Base-by-base conservation (phyloP, 2,888 invertebrate species). In the Julus scandinavius region DNA sequence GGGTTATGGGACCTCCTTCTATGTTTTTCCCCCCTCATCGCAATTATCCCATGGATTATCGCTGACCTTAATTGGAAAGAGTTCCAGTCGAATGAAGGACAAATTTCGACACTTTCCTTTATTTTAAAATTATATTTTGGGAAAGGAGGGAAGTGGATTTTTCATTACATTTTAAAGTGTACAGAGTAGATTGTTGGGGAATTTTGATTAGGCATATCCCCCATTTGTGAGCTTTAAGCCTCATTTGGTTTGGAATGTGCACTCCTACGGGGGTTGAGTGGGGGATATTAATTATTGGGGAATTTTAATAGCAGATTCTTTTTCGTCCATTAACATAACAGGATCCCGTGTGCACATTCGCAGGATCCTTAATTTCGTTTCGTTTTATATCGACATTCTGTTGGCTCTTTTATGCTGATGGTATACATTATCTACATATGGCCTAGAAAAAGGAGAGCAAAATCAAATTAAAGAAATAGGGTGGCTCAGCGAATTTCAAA, bases 191-290 rank as follows among this genome's bases (percentile, higher is more conserved):
- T 29, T 29, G 29, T 29, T 29, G 29, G 29, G 11, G 1, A 72
- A 29, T 72, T 72, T 72, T 72, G 72, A 72, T 20, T 9, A 29
- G 72, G 20, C 20, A 20, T 72, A 20, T 63, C 2, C 20, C 29
- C 72, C 5, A 9, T 72, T 72, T 6, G 72, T 20, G 5, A 29
- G 9, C 29, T 45, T 45, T 72, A 20, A 72, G 20, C 29, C 72
- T 72, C 72, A 72, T 72, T 72, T 72, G 72, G 72, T 72, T 72
- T 20, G 72, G 72, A 72, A 72, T 72, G 72, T 63, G 63, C 13
- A 6, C 63, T 3, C n/a, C n/a, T 17, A 17, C 5, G 63, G 63
- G 63, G 63, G 63, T 63, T n/a, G 63, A 15, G 58, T 17, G 63
- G 63, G 63, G 6, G 72, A 72, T 72, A 72, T 72, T 72, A 72